A percentile compares a stretch with the other conserved stretches of the same genome.
Conservation (phyloP, 35 echinoderm and acorn worm species). For the Patiria miniata region DNA sequence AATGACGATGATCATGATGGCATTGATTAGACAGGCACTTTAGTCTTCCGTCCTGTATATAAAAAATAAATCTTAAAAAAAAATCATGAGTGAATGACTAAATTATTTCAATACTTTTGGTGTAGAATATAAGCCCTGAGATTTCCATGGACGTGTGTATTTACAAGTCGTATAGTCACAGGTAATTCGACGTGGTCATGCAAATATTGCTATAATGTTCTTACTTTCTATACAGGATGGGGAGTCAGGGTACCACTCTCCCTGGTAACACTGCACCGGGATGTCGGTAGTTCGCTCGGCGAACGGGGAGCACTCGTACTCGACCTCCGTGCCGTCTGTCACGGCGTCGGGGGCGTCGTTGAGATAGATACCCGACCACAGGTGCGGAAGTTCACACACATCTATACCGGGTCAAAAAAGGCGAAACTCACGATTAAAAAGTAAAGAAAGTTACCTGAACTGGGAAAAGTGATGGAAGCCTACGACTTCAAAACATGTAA, state of each 20-base stretch:
- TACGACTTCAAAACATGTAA: neutral
- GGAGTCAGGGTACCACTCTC: slow-evolving; percentile 67
- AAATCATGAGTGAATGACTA: too few relatives aligned
- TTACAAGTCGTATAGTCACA: too few relatives aligned
- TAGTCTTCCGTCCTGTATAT: too few relatives aligned
- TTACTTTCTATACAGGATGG: slow-evolving; percentile 85
- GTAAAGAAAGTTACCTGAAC: neutral
- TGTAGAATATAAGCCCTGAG: too few relatives aligned
- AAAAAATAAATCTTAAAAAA: too few relatives aligned
- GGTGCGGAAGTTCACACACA: slow-evolving; percentile 37
- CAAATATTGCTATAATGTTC: neutral
- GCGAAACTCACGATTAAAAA: neutral
- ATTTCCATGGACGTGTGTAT: too few relatives aligned
- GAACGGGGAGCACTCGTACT: slow-evolving; percentile 63
- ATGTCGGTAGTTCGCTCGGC: slow-evolving; percentile 60
- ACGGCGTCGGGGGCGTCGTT: slow-evolving; percentile 40
- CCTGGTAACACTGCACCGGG: slow-evolving; percentile 65
- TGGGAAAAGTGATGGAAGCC: neutral
- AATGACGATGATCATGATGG: too few relatives aligned
- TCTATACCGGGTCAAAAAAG: slow-evolving; percentile 5
- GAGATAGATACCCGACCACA: slow-evolving; percentile 35
- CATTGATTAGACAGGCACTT: too few relatives aligned
- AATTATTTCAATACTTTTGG: too few relatives aligned
- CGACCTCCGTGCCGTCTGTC: slow-evolving; percentile 51
- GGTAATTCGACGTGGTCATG: too few relatives aligned